A percentile compares a stretch with the other conserved stretches of the same genome.
Evolutionary conservation across 64 coral and sea anemone species (phyloP).

Genomic region (Stichodactyla mertensii): DNA sequence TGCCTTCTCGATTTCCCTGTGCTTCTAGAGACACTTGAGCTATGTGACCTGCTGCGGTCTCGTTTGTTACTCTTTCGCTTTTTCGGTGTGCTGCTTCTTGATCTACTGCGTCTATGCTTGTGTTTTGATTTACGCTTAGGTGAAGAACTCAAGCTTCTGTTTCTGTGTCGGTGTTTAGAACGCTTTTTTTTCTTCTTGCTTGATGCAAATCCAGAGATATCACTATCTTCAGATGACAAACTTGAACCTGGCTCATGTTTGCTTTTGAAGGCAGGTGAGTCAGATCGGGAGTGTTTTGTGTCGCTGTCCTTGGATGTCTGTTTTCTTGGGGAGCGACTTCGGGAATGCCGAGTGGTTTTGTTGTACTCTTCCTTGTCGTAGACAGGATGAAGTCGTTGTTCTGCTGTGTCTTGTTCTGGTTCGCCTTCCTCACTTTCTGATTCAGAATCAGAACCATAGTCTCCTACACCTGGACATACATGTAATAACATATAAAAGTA

Average conservation of each 20-base stretch:
- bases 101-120: slow-evolving; percentile 18
- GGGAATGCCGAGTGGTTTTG: slow-evolving; percentile 34
- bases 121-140: slow-evolving; percentile 43
- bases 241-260: not conserved
- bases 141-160: slow-evolving; percentile 44
- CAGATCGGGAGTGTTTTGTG: not conserved
- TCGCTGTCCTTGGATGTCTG: not conserved
- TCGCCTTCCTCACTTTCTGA: slow-evolving; percentile 27
- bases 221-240: slow-evolving; percentile 24
- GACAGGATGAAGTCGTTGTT: slow-evolving; percentile 5
- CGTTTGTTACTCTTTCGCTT: slow-evolving; percentile 15
- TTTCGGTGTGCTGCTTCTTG: slow-evolving; percentile 41
- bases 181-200: slow-evolving; percentile 52
- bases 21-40: slow-evolving; percentile 32
- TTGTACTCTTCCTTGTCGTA: slow-evolving; percentile 10
- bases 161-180: slow-evolving; percentile 34
- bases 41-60: slow-evolving; percentile 30
- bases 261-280: not conserved
- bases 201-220: slow-evolving; percentile 55
- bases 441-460: slow-evolving; percentile 51
- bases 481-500: not conserved
- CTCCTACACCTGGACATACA: slow-evolving; percentile 27
- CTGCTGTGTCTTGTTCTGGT: not conserved
- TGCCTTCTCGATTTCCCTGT: slow-evolving; percentile 33
- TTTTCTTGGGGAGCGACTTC: slow-evolving; percentile 20